These are phyloP conservation scores for Syrphus vitripennis DNA, from an alignment of 2,888 invertebrate genomes.

Conservation along the genomic window DNA sequence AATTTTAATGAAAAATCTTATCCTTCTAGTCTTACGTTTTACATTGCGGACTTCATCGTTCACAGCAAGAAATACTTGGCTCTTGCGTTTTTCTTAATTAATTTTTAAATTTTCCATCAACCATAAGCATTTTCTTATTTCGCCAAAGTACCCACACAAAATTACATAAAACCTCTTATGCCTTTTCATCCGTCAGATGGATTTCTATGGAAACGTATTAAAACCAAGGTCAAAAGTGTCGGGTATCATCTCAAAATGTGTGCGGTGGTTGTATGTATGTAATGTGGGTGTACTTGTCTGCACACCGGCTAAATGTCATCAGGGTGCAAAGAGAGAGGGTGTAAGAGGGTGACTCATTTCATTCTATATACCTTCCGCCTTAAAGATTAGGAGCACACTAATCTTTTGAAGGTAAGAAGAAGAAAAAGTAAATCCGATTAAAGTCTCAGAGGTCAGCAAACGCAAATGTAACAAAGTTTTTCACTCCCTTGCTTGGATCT, in stretches of 20 bases:
- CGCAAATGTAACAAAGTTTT: background rate
- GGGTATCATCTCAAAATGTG: conserved; percentile 32
- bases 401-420: background rate
- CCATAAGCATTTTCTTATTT: conserved; percentile 14
- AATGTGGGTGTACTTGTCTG: background rate
- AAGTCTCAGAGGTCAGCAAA: conserved; percentile 30
- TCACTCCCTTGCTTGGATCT: background rate
- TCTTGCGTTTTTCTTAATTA: conserved; percentile 26
- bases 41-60: background rate
- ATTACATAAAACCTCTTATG: background rate
- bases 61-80: background rate
- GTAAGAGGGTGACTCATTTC: conserved; percentile 43
- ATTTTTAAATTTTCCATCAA: background rate
- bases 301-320: conserved; percentile 35
- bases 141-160: background rate
- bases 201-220: conserved; percentile 18
- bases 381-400: conserved; percentile 33
- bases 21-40: background rate
- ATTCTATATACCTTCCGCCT: background rate
- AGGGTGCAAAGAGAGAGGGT: background rate
- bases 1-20: background rate
- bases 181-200: background rate
- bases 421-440: conserved; percentile 41
- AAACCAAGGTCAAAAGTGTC: conserved; percentile 52
- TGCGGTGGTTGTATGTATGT: background rate